Evolutionary conservation across 2,797 vertebrate genomes (phyloP), one percentile per base, ranked within the genome.

Genomic region (Champsocephalus gunnari): DNA sequence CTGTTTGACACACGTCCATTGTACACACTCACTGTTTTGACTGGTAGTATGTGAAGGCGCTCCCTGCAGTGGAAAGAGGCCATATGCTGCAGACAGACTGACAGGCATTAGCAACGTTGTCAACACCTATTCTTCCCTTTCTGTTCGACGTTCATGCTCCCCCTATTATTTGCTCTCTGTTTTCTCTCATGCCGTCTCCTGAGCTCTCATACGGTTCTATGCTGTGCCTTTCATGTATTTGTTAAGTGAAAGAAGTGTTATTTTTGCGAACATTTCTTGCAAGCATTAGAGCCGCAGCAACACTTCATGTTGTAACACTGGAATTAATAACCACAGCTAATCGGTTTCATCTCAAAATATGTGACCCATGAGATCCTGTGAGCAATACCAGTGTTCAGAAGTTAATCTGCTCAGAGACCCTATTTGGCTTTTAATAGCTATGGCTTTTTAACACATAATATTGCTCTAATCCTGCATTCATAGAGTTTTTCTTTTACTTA

Each of bases 1-100:
- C 80, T 71, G 87, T 79, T 77, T 88, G 91, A 89, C 88, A 88
- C 75, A 79, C 87, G 84, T 90, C 85, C 82, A 67, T 82, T 69
- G 79, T 81, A 70, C 73, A 75, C 80, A 80, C 59, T 62, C 82
- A 45, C 76, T 86, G 77, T 82, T 90, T 86, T 88, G 87, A 90
- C 88, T 89, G 79, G 50, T 45, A 47, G 68, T 28, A 73, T 82
- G 82, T 72, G 85, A 84, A 74, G 2, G 66, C 66, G 73, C 75
- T 77, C 66, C 66, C 19, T 68, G 72, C 67, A 14, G 74, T 75
- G 83, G 80, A 86, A 80, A 60, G 64, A 71, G 56, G 71, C 80
- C 74, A 24, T 68, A 81, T 76, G 78, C 64, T 64, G 47, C 50
- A 54, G 63, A 66, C 57, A 28, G 81, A 80, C 81, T 87, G 86